phyloP scores from a whole-genome alignment of 2,113 vertebrate species.

The Lethenteron camtschaticum region DNA sequence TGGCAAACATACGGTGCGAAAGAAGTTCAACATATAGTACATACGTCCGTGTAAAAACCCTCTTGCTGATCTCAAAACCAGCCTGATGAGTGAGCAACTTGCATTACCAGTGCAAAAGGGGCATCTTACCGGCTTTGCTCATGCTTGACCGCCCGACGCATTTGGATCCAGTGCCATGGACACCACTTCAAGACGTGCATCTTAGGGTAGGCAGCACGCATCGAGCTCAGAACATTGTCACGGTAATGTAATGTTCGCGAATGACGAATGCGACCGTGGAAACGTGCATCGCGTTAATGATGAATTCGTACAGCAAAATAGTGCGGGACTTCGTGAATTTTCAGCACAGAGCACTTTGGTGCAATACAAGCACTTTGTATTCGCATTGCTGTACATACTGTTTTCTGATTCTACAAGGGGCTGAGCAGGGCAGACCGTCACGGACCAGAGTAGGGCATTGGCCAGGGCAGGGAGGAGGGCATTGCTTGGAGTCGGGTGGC shows the following conservation, averaged over 20 bases:
- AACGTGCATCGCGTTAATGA: neutral
- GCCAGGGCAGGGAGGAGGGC: neutral
- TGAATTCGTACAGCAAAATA: neutral
- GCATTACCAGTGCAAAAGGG: slow-evolving; percentile 8
- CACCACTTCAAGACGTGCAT: slow-evolving; percentile 34
- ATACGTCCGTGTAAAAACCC: no score
- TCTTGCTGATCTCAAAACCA: no score
- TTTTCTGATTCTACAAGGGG: neutral
- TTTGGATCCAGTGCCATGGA: slow-evolving; percentile 80
- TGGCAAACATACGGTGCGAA: neutral
- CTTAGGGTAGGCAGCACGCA: neutral
- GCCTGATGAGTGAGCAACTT: neutral
- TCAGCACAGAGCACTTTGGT: no score
- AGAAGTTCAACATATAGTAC: neutral
- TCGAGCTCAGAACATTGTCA: neutral
- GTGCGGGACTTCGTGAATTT: no score
- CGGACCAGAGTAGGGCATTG: neutral
- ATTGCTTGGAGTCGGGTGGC: neutral
- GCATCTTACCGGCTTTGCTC: slow-evolving; percentile 45
- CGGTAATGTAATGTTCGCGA: neutral
- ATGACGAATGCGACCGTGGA: neutral
- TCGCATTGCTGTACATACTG: neutral
- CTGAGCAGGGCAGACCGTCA: neutral
- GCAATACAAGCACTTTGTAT: no score
- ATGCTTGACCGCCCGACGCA: slow-evolving; percentile 56